These are phyloP conservation scores for Phrynosoma platyrhinos DNA, from an alignment of 2,113 vertebrate species.

Conservation along the genomic window DNA sequence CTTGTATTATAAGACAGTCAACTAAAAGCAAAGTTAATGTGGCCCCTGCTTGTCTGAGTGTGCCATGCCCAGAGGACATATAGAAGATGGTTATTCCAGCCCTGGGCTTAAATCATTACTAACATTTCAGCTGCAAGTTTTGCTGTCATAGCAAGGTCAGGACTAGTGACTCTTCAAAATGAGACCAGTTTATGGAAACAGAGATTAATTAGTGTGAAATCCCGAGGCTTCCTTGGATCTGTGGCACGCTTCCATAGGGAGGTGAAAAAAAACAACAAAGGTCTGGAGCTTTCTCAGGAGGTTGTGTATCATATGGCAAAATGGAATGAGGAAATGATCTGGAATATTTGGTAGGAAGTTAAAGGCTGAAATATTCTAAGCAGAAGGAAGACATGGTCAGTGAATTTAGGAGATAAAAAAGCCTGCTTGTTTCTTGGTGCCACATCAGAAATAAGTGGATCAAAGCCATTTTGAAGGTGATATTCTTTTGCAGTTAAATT, in stretches of 20 bases:
- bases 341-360: slow-evolving; percentile 34
- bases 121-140: slow-evolving; percentile 8
- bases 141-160: not conserved
- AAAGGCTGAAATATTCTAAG: slow-evolving; percentile 37
- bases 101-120: slow-evolving; percentile 23
- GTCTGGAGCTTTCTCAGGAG: slow-evolving; percentile 20
- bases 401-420: not conserved
- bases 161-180: slow-evolving; percentile 4
- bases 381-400: slow-evolving; percentile 30
- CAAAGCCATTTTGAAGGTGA: too few species aligned
- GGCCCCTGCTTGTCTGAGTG: not conserved
- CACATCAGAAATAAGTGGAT: too few species aligned
- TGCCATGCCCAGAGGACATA: not conserved
- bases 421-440: too few species aligned
- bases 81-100: slow-evolving; percentile 24
- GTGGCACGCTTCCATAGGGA: slow-evolving; percentile 37
- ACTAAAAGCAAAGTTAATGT: not conserved
- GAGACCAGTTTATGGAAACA: slow-evolving; percentile 37
- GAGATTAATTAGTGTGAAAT: slow-evolving; percentile 55
- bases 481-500: too few species aligned
- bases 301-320: slow-evolving; percentile 35
- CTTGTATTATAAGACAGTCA: too few species aligned
- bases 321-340: slow-evolving; percentile 46
- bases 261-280: slow-evolving; percentile 64
- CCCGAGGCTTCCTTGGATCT: slow-evolving; percentile 31